These are phyloP conservation scores for Coregonus suidteri DNA, from an alignment of 2,797 vertebrate species.

Conservation along the genomic window DNA sequence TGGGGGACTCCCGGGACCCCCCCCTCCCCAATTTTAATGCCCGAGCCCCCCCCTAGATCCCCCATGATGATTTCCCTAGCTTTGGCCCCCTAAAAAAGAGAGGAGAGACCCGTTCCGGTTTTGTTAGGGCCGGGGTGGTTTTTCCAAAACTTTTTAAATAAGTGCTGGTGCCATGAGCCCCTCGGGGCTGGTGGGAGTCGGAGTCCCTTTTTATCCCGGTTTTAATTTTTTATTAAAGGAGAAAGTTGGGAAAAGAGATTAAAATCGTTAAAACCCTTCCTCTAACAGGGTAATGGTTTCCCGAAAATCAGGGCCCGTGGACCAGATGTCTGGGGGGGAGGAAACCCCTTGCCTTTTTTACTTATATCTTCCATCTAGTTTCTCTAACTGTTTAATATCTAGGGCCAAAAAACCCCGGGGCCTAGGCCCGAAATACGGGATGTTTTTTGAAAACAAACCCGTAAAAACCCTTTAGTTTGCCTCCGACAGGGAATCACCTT, in stretches of 20 bases:
- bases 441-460: too few species aligned
- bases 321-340: too few species aligned
- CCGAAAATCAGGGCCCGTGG: not conserved
- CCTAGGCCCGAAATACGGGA: too few species aligned
- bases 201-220: constrained; percentile 42
- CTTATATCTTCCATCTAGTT: too few species aligned
- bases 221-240: constrained; percentile 50
- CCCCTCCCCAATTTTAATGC: constrained; percentile 92
- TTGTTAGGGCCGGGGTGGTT: too few species aligned
- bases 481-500: too few species aligned
- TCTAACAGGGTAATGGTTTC: constrained; percentile 9
- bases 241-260: constrained; percentile 25
- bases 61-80: constrained; percentile 99
- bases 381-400: too few species aligned
- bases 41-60: constrained; percentile 94
- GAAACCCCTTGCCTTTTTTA: too few species aligned
- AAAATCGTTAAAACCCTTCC: constrained; percentile 24
- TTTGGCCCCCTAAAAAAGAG: constrained; percentile 87
- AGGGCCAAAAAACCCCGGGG: too few species aligned
- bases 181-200: constrained; percentile 29
- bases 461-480: too few species aligned
- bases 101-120: constrained; percentile 5
- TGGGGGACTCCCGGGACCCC: not conserved
- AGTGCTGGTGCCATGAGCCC: constrained; percentile 17
- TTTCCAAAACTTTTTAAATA: constrained; percentile 23